Evolutionary conservation across 2,797 vertebrate genomes (phyloP), one percentile per base, ranked within the genome.

Genomic region (Oreonectes daqikongensis): DNA sequence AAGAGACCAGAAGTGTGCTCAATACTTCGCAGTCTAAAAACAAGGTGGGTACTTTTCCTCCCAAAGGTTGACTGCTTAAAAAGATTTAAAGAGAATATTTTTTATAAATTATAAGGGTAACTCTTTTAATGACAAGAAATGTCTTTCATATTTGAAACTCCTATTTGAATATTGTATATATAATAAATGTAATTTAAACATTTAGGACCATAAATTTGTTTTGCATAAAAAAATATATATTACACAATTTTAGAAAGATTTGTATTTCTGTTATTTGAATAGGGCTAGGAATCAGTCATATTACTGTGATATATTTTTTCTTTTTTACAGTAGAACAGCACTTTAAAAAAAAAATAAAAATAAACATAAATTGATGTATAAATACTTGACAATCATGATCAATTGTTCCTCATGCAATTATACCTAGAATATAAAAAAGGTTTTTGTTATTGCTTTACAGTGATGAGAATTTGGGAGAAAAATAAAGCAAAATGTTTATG

Each of bases 21-120:
- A 99, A 98, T 90, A 99, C 97, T 0, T 98, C 97, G 76, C 94
- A 92, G 85, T 95, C 97, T 80, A 96, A 98, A 89, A 98, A 98
- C 87, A 99, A 99, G 95, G 97, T 98, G 90, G 90, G 86, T 67
- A 4, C 32, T 30, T 75, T 42, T 1, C 32, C 8, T 35, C 8
- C 32, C 8, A 2, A 9, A 9, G 32, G 32, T n/a, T n/a, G n/a
- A n/a, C n/a, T n/a, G n/a, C n/a, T n/a, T n/a, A n/a, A n/a, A n/a
- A n/a, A 35, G 8, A n/a, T n/a, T n/a, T n/a, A 35, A 24, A 6
- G 5, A 18, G 1, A 2, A 22, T 52, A 22, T 52, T 20, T 52
- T n/a, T 8, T 22, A 4, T 14, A 24, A 55, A 50, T n/a, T 8
- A n/a, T 24, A 22, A 20, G 5, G 46, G 5, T 50, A 50, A 50